Evolutionary conservation across 2,888 invertebrate species (phyloP).

Genomic region (Pycnomerus fuliginosus): DNA sequence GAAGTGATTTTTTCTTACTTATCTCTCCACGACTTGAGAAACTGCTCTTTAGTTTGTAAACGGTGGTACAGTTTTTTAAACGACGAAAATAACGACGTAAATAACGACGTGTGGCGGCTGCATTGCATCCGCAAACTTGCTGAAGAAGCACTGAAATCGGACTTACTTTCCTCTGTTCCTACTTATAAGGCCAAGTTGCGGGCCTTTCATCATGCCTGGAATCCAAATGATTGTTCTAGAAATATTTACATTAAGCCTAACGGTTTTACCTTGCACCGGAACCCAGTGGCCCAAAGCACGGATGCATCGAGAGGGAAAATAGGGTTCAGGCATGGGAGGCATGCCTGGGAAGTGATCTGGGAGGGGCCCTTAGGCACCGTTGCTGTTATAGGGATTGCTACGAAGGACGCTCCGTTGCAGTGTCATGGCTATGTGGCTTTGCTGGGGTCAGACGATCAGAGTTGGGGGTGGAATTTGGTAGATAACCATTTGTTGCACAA

Average conservation of each 20-base stretch:
- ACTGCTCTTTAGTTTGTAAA: conserved; percentile 90
- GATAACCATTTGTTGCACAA: conserved; percentile 96
- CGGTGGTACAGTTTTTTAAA: conserved; percentile 88
- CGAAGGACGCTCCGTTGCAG: conserved; percentile 90
- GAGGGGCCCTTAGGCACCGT: conserved; percentile 98
- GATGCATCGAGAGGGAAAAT: conserved; percentile 90
- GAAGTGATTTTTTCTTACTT: conserved; percentile 92
- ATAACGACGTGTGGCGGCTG: conserved; percentile 92
- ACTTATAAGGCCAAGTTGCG: conserved; percentile 92
- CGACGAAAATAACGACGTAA: conserved; percentile 93
- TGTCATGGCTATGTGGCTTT: conserved; percentile 95
- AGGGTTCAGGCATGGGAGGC: conserved; percentile 87
- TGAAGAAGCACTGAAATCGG: conserved; percentile 85
- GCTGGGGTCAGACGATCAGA: conserved; percentile 93
- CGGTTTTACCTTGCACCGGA: conserved; percentile 96
- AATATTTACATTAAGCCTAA: conserved; percentile 96
- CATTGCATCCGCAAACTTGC: conserved; percentile 85
- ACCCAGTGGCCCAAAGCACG: conserved; percentile 98
- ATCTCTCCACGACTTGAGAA: conserved; percentile 79
- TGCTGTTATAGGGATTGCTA: conserved; percentile 94
- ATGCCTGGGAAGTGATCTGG: conserved; percentile 98
- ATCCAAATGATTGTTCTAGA: conserved; percentile 93
- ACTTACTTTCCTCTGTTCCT: conserved; percentile 82
- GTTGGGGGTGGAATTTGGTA: conserved; percentile 99
- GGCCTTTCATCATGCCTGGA: conserved; percentile 96